Evolutionary conservation across 2,888 invertebrate species (phyloP).

Genomic region (Stramonita haemastoma): DNA sequence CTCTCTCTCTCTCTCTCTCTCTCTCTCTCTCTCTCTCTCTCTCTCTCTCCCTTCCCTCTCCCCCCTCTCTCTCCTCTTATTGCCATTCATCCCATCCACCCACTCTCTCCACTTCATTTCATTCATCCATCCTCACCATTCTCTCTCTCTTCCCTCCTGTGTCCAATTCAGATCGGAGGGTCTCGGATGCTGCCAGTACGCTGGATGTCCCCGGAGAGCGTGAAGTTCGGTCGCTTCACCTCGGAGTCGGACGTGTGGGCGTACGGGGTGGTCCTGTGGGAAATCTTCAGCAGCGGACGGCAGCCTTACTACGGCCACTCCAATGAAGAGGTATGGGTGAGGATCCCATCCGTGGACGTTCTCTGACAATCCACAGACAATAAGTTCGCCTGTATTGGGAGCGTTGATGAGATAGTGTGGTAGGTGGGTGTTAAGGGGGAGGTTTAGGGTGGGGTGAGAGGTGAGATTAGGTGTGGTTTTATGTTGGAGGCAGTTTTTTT

Average conservation of each 20-base stretch:
- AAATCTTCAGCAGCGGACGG: constrained; percentile 77
- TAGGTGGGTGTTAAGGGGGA: too few species aligned
- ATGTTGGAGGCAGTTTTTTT: background rate
- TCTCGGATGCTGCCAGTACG: constrained; percentile 77
- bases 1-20: background rate
- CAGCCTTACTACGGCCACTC: constrained; percentile 78
- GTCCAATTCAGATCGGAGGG: constrained; percentile 69
- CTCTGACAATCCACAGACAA: too few species aligned
- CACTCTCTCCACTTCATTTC: background rate
- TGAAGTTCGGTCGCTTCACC: constrained; percentile 78
- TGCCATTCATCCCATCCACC: background rate
- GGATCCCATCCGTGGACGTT: background rate
- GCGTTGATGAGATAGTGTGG: too few species aligned
- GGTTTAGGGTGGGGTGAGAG: too few species aligned
- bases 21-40: background rate
- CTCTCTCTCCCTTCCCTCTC: background rate
- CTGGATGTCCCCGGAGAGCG: constrained; percentile 79
- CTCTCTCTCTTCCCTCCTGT: background rate
- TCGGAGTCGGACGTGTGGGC: constrained; percentile 79
- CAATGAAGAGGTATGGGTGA: constrained; percentile 76
- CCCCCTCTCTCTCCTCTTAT: background rate
- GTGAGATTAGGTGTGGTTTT: too few species aligned
- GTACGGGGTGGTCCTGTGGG: constrained; percentile 79
- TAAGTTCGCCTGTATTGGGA: too few species aligned
- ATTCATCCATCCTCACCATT: background rate